phyloP scores from a whole-genome alignment of 1,140 invertebrate species.

The Plutomurus gul region DNA sequence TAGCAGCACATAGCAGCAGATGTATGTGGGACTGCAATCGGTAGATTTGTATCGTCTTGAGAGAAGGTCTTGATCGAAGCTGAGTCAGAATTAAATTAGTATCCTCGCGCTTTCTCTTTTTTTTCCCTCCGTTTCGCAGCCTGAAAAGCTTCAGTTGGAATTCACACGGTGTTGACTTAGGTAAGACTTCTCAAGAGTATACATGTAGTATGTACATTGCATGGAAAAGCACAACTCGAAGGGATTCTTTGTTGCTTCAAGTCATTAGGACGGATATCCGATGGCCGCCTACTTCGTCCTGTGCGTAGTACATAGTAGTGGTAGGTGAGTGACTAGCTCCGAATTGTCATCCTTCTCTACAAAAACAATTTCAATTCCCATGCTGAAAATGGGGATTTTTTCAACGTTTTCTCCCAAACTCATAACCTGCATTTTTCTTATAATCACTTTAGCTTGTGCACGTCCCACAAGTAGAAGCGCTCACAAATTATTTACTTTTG shows the following conservation, averaged over 20 bases:
- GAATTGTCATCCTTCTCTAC: neutral
- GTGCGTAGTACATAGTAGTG: neutral
- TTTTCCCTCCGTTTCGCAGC: neutral
- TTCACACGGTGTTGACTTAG: slow-evolving; percentile 38
- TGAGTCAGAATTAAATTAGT: slow-evolving; percentile 48
- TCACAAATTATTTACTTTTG: no score
- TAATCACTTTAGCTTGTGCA: no score
- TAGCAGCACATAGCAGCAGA: neutral
- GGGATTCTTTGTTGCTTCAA: slow-evolving; percentile 22
- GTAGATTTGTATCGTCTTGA: slow-evolving; percentile 33
- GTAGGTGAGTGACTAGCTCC: neutral
- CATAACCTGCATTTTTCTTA: no score
- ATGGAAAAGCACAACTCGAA: slow-evolving; percentile 13
- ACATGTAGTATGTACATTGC: neutral
- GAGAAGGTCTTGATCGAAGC: slow-evolving; percentile 34
- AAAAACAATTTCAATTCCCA: slow-evolving; percentile 13
- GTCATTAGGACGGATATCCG: slow-evolving; percentile 4
- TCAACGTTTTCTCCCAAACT: neutral
- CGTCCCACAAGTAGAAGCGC: no score
- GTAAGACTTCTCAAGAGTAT: neutral
- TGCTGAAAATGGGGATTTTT: neutral
- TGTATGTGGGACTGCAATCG: neutral
- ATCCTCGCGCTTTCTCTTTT: slow-evolving; percentile 11
- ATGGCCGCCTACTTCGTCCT: neutral
- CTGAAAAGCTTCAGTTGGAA: slow-evolving; percentile 8